Evolutionary conservation across 30 jellyfish, hydroid and myxozoan species (phyloP).

Genomic region (Chironex yamaguchii): DNA sequence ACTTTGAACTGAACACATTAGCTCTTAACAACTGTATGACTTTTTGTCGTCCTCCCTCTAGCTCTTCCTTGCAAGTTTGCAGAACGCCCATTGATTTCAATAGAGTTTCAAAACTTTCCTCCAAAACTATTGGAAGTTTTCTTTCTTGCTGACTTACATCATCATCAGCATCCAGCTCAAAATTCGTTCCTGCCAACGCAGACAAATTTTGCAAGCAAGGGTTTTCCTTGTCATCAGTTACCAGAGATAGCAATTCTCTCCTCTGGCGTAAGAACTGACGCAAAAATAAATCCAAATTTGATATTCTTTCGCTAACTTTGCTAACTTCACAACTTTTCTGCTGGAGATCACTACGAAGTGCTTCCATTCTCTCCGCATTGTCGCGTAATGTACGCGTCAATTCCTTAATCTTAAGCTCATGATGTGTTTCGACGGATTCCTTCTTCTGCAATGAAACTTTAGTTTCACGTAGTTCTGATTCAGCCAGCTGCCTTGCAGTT

Average conservation of each 20-base stretch:
- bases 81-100: background rate
- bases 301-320: background rate
- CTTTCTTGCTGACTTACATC: no score
- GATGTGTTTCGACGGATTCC: background rate
- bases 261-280: background rate
- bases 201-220: background rate
- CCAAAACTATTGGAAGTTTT: background rate
- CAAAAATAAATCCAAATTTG: background rate
- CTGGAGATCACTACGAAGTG: background rate
- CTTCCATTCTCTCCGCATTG: background rate
- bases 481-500: slow-evolving; percentile 40
- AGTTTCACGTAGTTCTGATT: slow-evolving; percentile 62
- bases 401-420: background rate
- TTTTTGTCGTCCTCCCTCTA: background rate
- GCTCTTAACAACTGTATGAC: background rate
- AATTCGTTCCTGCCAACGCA: background rate
- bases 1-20: background rate
- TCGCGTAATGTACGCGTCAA: background rate
- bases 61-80: background rate
- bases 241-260: background rate
- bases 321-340: background rate
- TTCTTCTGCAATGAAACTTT: slow-evolving; percentile 12
- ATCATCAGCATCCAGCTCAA: background rate
- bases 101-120: background rate
- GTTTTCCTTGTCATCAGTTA: background rate